Percentiles rank a stretch among this genome's conserved stretches.
Conservation (phyloP, 2,888 invertebrate species). For the Lithophane socia region DNA sequence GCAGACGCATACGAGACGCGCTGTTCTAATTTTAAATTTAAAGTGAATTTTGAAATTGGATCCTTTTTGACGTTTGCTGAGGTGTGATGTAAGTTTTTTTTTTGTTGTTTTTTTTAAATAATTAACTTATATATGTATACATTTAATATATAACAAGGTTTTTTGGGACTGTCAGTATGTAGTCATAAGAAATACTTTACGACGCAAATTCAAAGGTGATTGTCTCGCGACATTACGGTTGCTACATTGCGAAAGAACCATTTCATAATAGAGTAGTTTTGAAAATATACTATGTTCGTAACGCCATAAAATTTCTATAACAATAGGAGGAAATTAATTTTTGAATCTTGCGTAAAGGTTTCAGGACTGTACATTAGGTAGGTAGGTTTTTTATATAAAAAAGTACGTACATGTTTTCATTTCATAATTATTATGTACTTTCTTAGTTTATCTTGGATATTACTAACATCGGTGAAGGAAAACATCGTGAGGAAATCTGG, state of each 20-base stretch:
- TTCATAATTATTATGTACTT: too few species aligned
- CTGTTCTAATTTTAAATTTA: conserved; percentile 64
- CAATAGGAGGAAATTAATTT: neutral
- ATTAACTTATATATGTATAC: too few species aligned
- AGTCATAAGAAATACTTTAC: neutral
- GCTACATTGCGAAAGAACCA: neutral
- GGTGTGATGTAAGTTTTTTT: conserved; percentile 39
- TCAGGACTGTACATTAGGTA: too few species aligned
- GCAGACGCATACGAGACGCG: conserved; percentile 47
- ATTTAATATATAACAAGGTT: neutral
- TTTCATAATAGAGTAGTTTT: neutral
- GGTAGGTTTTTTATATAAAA: too few species aligned
- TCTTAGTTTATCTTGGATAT: too few species aligned
- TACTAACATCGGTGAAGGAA: too few species aligned
- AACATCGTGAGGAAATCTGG: too few species aligned
- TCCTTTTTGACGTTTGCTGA: conserved; percentile 13
- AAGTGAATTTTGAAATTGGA: conserved; percentile 35
- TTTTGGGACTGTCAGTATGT: neutral
- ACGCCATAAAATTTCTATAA: neutral
- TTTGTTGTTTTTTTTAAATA: neutral
- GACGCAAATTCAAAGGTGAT: neutral
- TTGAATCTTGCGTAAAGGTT: neutral
- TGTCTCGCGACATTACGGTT: neutral
- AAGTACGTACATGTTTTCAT: too few species aligned
- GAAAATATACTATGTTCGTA: neutral